Conservation (phyloP, 2,888 invertebrate species). For the Eristalis pertinax region DNA sequence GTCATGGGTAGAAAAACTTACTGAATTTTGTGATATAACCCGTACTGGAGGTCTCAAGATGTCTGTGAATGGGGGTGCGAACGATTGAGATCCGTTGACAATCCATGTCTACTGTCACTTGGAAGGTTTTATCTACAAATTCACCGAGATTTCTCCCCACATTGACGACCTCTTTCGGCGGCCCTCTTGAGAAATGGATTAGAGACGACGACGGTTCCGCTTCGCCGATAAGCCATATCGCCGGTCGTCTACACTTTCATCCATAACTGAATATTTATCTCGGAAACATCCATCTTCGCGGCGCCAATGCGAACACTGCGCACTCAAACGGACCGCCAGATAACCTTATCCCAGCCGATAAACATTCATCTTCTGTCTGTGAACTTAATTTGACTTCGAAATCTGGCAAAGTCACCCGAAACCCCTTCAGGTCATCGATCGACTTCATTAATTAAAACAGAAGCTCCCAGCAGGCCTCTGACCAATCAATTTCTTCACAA, state of each 20-base stretch:
- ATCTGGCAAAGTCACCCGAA: slow-evolving; percentile 1
- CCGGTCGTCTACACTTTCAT: neutral
- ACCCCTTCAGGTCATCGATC: slow-evolving; percentile 6
- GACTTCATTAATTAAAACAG: slow-evolving; percentile 59
- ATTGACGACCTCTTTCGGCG: neutral
- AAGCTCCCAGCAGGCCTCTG: slow-evolving; percentile 41
- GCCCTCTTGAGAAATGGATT: too few relatives aligned
- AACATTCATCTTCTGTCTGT: neutral
- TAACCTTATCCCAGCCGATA: neutral
- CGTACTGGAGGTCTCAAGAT: neutral
- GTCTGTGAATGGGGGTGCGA: neutral
- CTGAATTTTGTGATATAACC: neutral
- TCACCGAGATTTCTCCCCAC: too few relatives aligned
- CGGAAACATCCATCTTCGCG: neutral
- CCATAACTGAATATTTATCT: neutral
- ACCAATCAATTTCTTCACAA: slow-evolving; percentile 24
- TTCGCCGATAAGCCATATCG: neutral
- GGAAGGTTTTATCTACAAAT: too few relatives aligned
- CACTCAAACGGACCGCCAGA: neutral
- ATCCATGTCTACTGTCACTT: too few relatives aligned
- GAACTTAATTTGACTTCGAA: slow-evolving; percentile 31
- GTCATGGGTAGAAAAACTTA: neutral
- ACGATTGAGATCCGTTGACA: too few relatives aligned
- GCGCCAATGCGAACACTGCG: neutral
- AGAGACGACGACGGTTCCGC: neutral